Base-by-base conservation (phyloP, 1,140 invertebrate species). In the Lepidurus arcticus region DNA sequence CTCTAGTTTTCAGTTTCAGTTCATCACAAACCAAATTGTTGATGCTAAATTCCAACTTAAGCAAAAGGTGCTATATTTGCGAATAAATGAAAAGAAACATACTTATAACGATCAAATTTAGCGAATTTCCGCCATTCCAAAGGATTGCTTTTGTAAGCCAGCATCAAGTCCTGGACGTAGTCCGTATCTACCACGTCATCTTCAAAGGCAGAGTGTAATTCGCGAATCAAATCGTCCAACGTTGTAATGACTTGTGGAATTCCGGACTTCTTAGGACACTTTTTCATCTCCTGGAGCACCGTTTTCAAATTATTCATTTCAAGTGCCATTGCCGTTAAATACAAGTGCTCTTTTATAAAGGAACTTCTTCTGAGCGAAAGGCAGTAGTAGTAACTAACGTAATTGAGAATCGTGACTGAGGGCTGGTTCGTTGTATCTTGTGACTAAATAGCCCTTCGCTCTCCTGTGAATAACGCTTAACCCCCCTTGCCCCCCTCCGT, bases 81-180 rank as follows among this genome's bases (percentile, higher is more conserved):
- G 4, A 34, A 34, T 4, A 34, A 34, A 34, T 34, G 0, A 34
- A 34, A 34, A 34, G 34, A 44, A 10, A 85, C 84, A 89, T 87
- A 96, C 94, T 93, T 93, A 84, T 93, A 93, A 83, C 92, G 89
- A 85, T 98, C 96, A 84, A 95, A 98, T 84, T 97, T 97, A 13
- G 96, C 96, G 83, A 90, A 99, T 84, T 95, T 94, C 82, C 90
- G 93, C 97, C 97, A 99, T 74, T 99, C 96, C 9, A 88, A 87
- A 0, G 91, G 90, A 82, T 97, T 94, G 34, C 93, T 95, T 83
- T 92, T 93, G 85, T 98, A 98, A 0, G 90, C 87, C 0, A 88
- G 83, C 91, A 98, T 94, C 24, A 98, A 83, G 74, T 91, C 88
- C 81, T 92, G 89, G 2, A 98, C 94, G 81, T 93, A 88, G 78